Conservation (phyloP, 2,888 invertebrate genomes). For the Apomyelois bistriatella region DNA sequence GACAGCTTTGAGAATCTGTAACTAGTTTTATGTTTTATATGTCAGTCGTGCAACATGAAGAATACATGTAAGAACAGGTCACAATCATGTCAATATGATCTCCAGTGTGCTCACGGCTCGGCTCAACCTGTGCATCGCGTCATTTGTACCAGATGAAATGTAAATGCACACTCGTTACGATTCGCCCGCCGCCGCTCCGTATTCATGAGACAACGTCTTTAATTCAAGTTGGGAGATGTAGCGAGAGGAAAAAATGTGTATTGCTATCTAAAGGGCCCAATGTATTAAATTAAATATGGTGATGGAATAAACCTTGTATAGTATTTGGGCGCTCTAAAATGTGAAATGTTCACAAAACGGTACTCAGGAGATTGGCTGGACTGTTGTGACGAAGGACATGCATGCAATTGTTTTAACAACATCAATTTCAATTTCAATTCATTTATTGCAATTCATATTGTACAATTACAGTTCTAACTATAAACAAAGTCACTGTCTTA, state of each 20-base stretch:
- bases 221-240: constrained; percentile 29
- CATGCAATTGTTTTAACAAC: too few species aligned
- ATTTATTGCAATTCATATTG: too few species aligned
- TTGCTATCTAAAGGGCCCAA: too few species aligned
- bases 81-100: constrained; percentile 42
- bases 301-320: too few species aligned
- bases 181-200: constrained; percentile 69
- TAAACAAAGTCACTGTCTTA: too few species aligned
- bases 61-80: constrained; percentile 8
- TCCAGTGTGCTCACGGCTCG: constrained; percentile 45
- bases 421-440: too few species aligned
- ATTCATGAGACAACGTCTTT: constrained; percentile 59
- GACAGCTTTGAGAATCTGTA: neutral
- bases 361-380: too few species aligned
- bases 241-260: constrained; percentile 19
- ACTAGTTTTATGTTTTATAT: neutral
- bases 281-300: too few species aligned
- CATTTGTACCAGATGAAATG: constrained; percentile 79
- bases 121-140: constrained; percentile 66
- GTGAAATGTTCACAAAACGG: too few species aligned
- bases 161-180: constrained; percentile 77
- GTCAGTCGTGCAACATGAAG: constrained; percentile 1
- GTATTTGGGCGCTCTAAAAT: too few species aligned
- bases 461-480: too few species aligned
- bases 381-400: too few species aligned